Evolutionary conservation across 2,797 vertebrate species (phyloP), one percentile per base, ranked within the genome.

Genomic region (Apogon talboti): DNA sequence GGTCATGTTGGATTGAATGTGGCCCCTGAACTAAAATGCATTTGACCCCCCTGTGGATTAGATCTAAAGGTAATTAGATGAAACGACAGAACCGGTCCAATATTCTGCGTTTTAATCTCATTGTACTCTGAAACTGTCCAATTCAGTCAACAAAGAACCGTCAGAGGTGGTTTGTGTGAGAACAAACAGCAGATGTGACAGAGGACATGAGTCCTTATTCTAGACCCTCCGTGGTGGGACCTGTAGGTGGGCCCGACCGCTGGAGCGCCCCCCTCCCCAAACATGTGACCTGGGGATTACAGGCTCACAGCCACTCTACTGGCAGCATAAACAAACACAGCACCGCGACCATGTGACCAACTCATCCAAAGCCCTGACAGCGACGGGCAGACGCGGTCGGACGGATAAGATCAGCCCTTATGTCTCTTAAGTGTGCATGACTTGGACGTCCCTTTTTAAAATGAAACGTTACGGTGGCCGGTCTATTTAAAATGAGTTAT

Each of bases 281-380:
- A 62, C 87, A 85, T 30, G 89, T 85, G 87, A 87, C 75, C 53
- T 33, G 49, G 51, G 81, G 87, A 88, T 89, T 86, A 88, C 40
- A 58, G 56, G 72, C 74, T 24, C 47, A n/a, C 58, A 78, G 74
- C 70, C 65, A 55, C 78, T 79, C 66, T 43, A 45, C 48, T 2
- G 43, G 48, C 72, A 54, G 62, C 1, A 16, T 46, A 67, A 73
- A 84, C 81, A 77, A 75, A 79, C 48, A 13, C 62, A n/a, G 60
- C 49, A 46, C 43, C 70, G 45, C 57, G 15, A 40, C n/a, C 56
- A 47, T 63, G 70, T 60, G 12, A 71, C 49, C 37, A 62, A 51
- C 47, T 66, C 11, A 13, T 49, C 66, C 35, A n/a, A 76, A 45
- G 59, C 64, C 64, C 66, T 48, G 37, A 44, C 40, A 6, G 47